A percentile compares a stretch with the other conserved stretches of the same genome.
These are phyloP conservation scores for Apamea monoglypha DNA, from an alignment of 2,888 invertebrate species.

Conservation along the genomic window DNA sequence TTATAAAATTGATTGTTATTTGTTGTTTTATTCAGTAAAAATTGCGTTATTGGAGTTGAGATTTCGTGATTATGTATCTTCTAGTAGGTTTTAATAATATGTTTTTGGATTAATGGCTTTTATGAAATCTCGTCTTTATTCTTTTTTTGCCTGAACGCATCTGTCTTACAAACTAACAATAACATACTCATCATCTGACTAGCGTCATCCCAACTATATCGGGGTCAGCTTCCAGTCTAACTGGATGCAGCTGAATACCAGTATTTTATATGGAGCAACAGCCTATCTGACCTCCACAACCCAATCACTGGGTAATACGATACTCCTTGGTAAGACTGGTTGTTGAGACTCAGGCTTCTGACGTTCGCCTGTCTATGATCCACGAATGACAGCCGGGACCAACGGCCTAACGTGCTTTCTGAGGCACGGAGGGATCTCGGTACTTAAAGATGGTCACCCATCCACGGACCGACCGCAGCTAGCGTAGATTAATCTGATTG, in stretches of 20 bases:
- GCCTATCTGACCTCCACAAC: too few species aligned
- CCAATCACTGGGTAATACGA: too few species aligned
- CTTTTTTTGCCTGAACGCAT: not conserved
- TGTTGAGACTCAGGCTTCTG: not conserved
- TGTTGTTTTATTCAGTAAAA: not conserved
- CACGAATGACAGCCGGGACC: not conserved
- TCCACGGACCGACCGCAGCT: not conserved
- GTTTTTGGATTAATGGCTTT: not conserved
- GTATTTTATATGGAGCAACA: not conserved
- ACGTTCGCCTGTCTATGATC: not conserved
- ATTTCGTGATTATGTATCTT: not conserved
- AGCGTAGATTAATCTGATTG: too few species aligned
- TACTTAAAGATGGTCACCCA: not conserved
- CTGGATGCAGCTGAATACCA: not conserved
- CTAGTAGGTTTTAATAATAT: not conserved
- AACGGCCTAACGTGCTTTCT: not conserved
- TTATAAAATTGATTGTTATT: conserved; percentile 40
- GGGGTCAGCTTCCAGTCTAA: not conserved
- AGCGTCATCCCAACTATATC: not conserved
- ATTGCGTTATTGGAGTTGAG: conserved; percentile 11
- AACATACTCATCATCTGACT: not conserved
- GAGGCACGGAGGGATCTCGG: not conserved
- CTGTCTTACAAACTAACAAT: not conserved
- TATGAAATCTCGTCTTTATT: not conserved
- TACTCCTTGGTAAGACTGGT: not conserved